phyloP scores from a whole-genome alignment of 1,140 invertebrate genomes.

The Batillaria attramentaria region DNA sequence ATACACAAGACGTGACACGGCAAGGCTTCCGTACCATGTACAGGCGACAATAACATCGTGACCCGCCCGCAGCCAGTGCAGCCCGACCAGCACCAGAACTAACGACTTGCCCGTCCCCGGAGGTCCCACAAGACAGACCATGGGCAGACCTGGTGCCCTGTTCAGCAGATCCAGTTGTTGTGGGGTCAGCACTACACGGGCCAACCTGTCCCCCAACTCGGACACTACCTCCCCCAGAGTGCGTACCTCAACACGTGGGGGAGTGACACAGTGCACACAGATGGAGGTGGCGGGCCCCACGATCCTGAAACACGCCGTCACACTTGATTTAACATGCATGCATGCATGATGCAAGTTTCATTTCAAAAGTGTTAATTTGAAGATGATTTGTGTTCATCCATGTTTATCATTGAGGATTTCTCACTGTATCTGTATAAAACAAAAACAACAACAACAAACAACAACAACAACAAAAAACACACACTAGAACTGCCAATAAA shows the following conservation, averaged over 20 bases:
- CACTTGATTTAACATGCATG: not conserved
- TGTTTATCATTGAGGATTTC: not conserved
- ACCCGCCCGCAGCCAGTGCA: constrained; percentile 9
- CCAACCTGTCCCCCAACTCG: not conserved
- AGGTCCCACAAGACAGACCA: constrained; percentile 12
- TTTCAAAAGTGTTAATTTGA: too few species aligned
- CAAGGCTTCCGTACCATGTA: not conserved
- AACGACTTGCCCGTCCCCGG: constrained; percentile 24
- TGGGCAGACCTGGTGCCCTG: constrained; percentile 15
- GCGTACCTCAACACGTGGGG: constrained; percentile 12
- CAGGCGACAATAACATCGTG: constrained; percentile 16
- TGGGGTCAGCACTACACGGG: constrained; percentile 14
- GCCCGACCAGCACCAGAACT: constrained; percentile 15
- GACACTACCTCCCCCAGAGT: constrained; percentile 13
- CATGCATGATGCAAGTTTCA: too few species aligned
- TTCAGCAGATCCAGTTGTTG: constrained; percentile 8
- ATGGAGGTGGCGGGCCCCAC: constrained; percentile 23
- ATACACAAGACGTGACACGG: constrained; percentile 4
- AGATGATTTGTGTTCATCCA: too few species aligned
- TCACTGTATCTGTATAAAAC: not conserved
- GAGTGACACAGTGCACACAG: not conserved
- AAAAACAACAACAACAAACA: not conserved
- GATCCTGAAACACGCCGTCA: not conserved
- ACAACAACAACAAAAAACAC: too few species aligned
- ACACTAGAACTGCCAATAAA: too few species aligned